These are phyloP conservation scores for Seriola quinqueradiata DNA, from an alignment of 2,113 vertebrate genomes.

Conservation along the genomic window DNA sequence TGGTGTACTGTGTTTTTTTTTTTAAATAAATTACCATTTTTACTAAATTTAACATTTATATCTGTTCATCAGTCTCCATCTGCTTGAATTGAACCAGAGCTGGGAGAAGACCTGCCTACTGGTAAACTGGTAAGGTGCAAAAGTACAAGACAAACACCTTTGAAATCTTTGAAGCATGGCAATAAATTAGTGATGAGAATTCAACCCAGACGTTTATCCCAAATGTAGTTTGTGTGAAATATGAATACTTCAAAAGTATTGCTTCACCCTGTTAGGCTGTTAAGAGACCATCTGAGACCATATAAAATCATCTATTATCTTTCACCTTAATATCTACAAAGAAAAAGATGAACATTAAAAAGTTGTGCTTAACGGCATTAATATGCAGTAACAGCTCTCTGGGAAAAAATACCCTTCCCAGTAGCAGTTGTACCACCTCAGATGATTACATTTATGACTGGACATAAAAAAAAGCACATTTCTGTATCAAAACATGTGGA, in stretches of 20 bases:
- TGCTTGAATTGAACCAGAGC: too few relatives aligned
- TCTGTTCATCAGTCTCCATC: too few relatives aligned
- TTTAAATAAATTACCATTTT: too few relatives aligned
- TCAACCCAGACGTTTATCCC: too few relatives aligned
- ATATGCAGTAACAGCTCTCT: not conserved
- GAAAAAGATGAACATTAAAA: not conserved
- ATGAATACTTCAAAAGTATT: too few relatives aligned
- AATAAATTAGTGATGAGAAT: too few relatives aligned
- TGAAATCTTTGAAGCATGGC: not conserved
- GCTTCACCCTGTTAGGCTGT: not conserved
- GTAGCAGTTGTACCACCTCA: not conserved
- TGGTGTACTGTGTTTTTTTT: too few relatives aligned
- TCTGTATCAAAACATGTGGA: not conserved
- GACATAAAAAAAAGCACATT: not conserved
- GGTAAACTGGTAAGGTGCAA: too few relatives aligned
- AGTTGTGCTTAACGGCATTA: not conserved
- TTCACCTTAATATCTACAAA: not conserved
- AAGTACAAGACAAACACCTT: not conserved
- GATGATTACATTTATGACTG: not conserved
- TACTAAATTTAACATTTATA: too few relatives aligned
- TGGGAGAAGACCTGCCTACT: too few relatives aligned
- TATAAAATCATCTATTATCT: not conserved
- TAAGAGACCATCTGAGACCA: too few relatives aligned
- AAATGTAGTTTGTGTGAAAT: not conserved
- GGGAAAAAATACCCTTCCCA: not conserved